A percentile compares a stretch with the other conserved stretches of the same genome.
phyloP scores from a whole-genome alignment of 1,140 invertebrate genomes.

The Philopotamus ludificatus region DNA sequence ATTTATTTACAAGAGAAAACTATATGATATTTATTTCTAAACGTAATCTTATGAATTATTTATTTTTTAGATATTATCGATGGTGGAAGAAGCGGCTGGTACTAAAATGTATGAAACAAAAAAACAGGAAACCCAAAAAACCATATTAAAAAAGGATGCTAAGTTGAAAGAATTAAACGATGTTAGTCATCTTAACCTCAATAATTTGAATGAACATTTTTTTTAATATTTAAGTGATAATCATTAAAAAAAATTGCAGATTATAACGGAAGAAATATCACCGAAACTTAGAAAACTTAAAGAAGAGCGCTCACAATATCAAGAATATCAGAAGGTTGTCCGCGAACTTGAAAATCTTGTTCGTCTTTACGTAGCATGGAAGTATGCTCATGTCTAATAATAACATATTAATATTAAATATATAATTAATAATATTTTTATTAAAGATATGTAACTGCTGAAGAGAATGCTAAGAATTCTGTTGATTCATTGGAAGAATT shows the following conservation, averaged over 20 bases:
- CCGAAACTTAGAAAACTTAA: slow-evolving; percentile 86
- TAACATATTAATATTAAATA: not conserved
- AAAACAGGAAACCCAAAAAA: slow-evolving; percentile 82
- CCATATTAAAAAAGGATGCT: slow-evolving; percentile 92
- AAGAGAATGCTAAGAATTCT: slow-evolving; percentile 56
- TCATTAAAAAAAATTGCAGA: slow-evolving; percentile 55
- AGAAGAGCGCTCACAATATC: slow-evolving; percentile 79
- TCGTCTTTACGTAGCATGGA: slow-evolving; percentile 75
- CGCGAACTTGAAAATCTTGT: slow-evolving; percentile 84
- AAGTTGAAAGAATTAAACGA: slow-evolving; percentile 85
- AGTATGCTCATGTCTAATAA: slow-evolving; percentile 51
- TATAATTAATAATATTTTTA: not conserved
- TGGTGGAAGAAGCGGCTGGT: slow-evolving; percentile 99
- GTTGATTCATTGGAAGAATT: slow-evolving; percentile 57
- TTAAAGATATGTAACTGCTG: slow-evolving; percentile 53
- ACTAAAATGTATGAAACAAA: slow-evolving; percentile 96
- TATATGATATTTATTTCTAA: not conserved
- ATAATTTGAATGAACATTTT: too few species aligned
- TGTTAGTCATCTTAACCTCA: slow-evolving; percentile 50
- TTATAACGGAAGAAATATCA: slow-evolving; percentile 83
- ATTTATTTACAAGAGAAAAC: not conserved
- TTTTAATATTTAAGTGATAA: not conserved
- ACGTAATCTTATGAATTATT: slow-evolving; percentile 22
- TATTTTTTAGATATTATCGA: slow-evolving; percentile 77
- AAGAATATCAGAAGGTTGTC: slow-evolving; percentile 85